phyloP scores from a whole-genome alignment of 2,113 vertebrate species.

The Crotophaga sulcirostris region DNA sequence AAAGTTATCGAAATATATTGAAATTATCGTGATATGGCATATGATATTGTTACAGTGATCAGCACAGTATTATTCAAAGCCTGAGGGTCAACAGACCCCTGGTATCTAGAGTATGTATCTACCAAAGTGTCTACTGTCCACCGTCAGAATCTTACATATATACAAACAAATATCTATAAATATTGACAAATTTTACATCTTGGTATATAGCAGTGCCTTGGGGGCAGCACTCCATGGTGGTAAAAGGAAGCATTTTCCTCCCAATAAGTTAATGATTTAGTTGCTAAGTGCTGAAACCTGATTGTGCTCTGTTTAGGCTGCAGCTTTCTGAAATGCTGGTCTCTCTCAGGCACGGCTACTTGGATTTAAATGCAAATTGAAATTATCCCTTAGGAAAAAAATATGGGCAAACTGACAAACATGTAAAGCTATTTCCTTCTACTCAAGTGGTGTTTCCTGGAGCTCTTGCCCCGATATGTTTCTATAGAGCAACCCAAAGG shows the following conservation, averaged over 20 bases:
- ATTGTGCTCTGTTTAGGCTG: constrained; percentile 7
- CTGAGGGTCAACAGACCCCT: not conserved
- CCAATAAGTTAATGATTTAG: constrained; percentile 54
- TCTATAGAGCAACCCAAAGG: not conserved
- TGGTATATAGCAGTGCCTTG: not conserved
- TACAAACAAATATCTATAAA: not conserved
- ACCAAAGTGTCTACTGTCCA: not conserved
- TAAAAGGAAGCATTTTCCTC: constrained; percentile 17
- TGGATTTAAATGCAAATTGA: not conserved
- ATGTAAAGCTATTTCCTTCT: not conserved
- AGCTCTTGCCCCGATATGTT: not conserved
- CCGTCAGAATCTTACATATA: not conserved
- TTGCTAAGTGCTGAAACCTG: constrained; percentile 16
- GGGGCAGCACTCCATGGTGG: not conserved
- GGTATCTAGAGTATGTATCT: not conserved
- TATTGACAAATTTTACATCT: not conserved
- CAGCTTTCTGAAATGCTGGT: not conserved
- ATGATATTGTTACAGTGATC: not conserved
- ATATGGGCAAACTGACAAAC: not conserved
- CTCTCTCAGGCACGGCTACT: not conserved
- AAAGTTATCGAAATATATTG: not conserved
- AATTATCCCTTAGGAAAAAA: not conserved
- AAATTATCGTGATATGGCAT: not conserved
- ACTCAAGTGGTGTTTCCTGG: not conserved
- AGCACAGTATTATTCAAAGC: not conserved